Evolutionary conservation across 2,113 vertebrate genomes (phyloP).

Genomic region (Myiagra hebetior): DNA sequence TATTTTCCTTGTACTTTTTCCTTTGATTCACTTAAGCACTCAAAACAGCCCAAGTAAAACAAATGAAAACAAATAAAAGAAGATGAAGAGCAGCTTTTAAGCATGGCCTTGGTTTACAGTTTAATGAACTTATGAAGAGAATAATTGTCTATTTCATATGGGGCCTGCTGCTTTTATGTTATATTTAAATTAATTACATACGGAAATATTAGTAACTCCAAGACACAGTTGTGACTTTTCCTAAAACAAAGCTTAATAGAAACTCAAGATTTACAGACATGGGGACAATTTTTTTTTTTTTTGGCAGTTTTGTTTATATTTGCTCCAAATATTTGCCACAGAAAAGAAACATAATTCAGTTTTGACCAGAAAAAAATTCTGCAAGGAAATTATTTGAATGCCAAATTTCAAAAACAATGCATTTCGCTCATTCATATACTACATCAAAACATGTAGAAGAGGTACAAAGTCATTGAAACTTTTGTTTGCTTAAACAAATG

Average conservation of each 20-base stretch:
- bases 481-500: neutral
- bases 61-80: constrained; percentile 46
- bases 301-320: constrained; percentile 20
- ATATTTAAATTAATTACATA: constrained; percentile 66
- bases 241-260: constrained; percentile 31
- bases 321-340: neutral
- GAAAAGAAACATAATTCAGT: neutral
- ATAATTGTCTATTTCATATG: constrained; percentile 57
- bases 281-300: neutral
- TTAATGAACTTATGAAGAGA: constrained; percentile 34
- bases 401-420: neutral
- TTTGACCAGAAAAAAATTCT: neutral
- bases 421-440: neutral
- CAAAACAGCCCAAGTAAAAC: constrained; percentile 14
- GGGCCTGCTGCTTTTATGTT: constrained; percentile 46
- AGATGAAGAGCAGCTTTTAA: constrained; percentile 44
- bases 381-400: neutral
- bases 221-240: constrained; percentile 35
- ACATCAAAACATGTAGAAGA: neutral
- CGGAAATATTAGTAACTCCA: constrained; percentile 47
- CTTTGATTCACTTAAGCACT: neutral
- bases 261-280: constrained; percentile 8
- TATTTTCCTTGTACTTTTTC: constrained; percentile 30
- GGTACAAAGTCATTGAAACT: neutral
- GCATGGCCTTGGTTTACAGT: constrained; percentile 16